These are phyloP conservation scores for Halichoeres trimaculatus DNA, from an alignment of 2,113 vertebrate genomes.

Conservation along the genomic window DNA sequence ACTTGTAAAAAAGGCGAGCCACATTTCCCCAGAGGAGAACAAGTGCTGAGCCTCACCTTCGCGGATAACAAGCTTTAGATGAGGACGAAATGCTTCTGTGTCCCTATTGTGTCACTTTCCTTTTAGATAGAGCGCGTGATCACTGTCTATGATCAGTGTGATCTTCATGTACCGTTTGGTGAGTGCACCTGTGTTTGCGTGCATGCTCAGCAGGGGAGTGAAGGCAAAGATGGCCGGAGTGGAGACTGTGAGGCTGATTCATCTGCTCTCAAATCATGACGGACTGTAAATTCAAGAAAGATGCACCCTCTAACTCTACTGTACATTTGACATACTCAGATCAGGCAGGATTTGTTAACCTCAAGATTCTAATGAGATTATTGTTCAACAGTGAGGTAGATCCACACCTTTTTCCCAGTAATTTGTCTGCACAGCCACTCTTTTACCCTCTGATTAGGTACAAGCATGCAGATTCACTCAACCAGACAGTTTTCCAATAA, in stretches of 20 bases:
- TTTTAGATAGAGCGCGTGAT: slow-evolving; percentile 65
- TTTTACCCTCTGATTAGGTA: neutral
- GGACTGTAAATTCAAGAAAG: neutral
- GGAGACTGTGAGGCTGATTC: slow-evolving; percentile 7
- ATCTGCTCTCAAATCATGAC: slow-evolving; percentile 14
- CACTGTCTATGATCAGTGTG: slow-evolving; percentile 34
- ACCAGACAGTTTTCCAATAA: slow-evolving; percentile 18
- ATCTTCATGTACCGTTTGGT: slow-evolving; percentile 10
- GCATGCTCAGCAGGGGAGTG: slow-evolving; percentile 35
- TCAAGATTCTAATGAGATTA: too few species aligned
- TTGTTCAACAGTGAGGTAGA: too few species aligned
- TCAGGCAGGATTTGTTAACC: too few species aligned
- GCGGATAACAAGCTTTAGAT: slow-evolving; percentile 51
- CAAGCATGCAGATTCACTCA: slow-evolving; percentile 7
- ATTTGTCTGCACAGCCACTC: neutral
- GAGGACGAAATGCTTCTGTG: slow-evolving; percentile 64
- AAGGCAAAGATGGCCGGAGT: slow-evolving; percentile 37
- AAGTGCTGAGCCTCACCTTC: slow-evolving; percentile 64
- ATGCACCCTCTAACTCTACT: slow-evolving; percentile 4
- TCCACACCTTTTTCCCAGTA: too few species aligned
- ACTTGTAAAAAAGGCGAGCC: slow-evolving; percentile 37
- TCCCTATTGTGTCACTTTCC: slow-evolving; percentile 78
- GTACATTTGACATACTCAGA: neutral
- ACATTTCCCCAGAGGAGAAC: slow-evolving; percentile 40
- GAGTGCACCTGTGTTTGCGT: slow-evolving; percentile 7